Percentiles rank a stretch among this genome's conserved stretches.
phyloP scores from a whole-genome alignment of 2,888 invertebrate species.

The Sycophila texana region DNA sequence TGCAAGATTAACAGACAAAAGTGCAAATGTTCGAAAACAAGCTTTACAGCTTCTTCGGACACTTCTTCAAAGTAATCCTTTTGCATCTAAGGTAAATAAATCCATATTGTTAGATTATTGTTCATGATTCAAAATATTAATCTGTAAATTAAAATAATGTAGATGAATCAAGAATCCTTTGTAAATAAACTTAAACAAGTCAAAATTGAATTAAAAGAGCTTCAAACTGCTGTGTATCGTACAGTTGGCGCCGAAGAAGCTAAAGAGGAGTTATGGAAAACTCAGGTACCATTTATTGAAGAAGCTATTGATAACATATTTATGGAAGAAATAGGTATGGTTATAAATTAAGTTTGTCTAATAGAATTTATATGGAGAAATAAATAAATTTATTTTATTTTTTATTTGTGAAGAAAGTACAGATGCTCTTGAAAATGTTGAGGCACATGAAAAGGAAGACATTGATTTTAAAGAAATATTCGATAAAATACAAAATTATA shows the following conservation, averaged over 20 bases:
- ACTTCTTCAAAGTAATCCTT: slow-evolving; percentile 91
- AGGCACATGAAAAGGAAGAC: slow-evolving; percentile 57
- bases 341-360: background rate
- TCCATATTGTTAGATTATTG: background rate
- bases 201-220: slow-evolving; percentile 80
- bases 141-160: slow-evolving; percentile 32
- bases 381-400: slow-evolving; percentile 18
- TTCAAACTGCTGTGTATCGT: slow-evolving; percentile 60
- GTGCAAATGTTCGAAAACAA: slow-evolving; percentile 89
- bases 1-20: slow-evolving; percentile 88
- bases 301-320: slow-evolving; percentile 63
- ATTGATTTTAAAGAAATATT: slow-evolving; percentile 61
- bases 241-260: slow-evolving; percentile 65
- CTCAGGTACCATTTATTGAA: slow-evolving; percentile 65
- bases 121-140: background rate
- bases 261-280: slow-evolving; percentile 68
- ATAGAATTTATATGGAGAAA: background rate
- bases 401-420: slow-evolving; percentile 54
- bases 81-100: slow-evolving; percentile 82
- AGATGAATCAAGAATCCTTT: slow-evolving; percentile 78
- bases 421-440: slow-evolving; percentile 55
- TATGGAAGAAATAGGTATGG: slow-evolving; percentile 53
- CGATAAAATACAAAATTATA: slow-evolving; percentile 68
- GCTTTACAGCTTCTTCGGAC: slow-evolving; percentile 87
- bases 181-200: slow-evolving; percentile 80